These are phyloP conservation scores for Cinclus mexicanus DNA, from an alignment of 2,113 vertebrate genomes.

Conservation along the genomic window DNA sequence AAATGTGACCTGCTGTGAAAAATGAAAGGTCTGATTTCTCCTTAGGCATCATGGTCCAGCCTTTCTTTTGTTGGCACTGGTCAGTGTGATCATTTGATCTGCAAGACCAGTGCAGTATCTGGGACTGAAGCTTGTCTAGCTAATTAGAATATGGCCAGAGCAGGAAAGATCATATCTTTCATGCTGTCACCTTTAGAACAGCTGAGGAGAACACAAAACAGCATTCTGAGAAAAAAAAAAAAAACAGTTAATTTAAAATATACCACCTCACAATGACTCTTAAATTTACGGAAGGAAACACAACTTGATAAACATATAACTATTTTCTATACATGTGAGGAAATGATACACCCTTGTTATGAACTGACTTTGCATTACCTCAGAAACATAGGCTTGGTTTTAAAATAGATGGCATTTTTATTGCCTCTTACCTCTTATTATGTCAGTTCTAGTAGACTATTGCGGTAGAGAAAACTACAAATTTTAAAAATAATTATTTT, in stretches of 20 bases:
- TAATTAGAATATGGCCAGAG: neutral
- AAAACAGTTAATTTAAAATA: neutral
- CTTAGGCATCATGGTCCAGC: neutral
- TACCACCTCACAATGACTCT: neutral
- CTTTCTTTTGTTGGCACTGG: neutral
- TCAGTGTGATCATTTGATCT: neutral
- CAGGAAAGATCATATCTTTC: neutral
- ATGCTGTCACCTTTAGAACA: neutral
- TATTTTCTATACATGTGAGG: neutral
- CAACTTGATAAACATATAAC: neutral
- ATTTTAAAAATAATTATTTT: neutral
- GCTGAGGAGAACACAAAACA: neutral
- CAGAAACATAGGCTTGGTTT: neutral
- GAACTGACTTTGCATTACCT: neutral
- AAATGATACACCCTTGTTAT: neutral
- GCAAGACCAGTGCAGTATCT: neutral
- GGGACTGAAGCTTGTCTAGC: neutral
- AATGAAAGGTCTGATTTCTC: neutral
- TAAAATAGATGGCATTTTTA: neutral
- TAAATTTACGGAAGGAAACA: neutral
- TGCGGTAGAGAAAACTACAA: neutral
- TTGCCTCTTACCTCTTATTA: neutral
- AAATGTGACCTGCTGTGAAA: neutral
- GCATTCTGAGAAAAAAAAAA: neutral
- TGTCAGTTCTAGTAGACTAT: neutral